Conservation (phyloP, 2,888 invertebrate genomes). For the Cactoblastis cactorum region DNA sequence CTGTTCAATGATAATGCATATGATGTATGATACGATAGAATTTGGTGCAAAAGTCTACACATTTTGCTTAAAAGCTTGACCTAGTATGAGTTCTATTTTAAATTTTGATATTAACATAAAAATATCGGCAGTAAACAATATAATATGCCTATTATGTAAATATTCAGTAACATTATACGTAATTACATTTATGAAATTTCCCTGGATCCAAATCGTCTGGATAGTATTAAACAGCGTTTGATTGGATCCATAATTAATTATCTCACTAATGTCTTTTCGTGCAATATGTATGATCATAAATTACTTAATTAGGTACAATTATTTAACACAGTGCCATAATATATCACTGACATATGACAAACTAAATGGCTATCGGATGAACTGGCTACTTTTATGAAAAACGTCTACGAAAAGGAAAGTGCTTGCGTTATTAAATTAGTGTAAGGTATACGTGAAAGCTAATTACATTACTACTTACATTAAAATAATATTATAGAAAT, state of each 20-base stretch:
- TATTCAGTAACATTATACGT: not conserved
- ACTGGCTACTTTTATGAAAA: not conserved
- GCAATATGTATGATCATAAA: slow-evolving; percentile 33
- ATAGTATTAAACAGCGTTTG: slow-evolving; percentile 1
- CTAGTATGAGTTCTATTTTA: no score
- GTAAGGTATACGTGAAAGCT: not conserved
- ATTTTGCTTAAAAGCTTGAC: no score
- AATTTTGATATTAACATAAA: no score
- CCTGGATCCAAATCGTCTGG: not conserved
- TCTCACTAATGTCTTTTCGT: slow-evolving; percentile 76
- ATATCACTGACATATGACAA: not conserved
- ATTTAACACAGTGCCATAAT: not conserved
- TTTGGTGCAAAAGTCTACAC: no score
- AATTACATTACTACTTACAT: not conserved
- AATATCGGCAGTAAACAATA: no score
- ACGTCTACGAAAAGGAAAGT: not conserved
- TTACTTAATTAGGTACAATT: slow-evolving; percentile 5
- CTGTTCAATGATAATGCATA: no score
- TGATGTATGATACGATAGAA: no score
- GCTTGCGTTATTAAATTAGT: not conserved
- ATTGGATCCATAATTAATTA: slow-evolving; percentile 30
- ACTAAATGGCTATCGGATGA: not conserved
- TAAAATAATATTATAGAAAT: slow-evolving; percentile 5
- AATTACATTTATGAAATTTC: not conserved
- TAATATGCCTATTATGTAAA: no score